Base-by-base conservation (phyloP, 2,113 vertebrate genomes). In the Clupea harengus region DNA sequence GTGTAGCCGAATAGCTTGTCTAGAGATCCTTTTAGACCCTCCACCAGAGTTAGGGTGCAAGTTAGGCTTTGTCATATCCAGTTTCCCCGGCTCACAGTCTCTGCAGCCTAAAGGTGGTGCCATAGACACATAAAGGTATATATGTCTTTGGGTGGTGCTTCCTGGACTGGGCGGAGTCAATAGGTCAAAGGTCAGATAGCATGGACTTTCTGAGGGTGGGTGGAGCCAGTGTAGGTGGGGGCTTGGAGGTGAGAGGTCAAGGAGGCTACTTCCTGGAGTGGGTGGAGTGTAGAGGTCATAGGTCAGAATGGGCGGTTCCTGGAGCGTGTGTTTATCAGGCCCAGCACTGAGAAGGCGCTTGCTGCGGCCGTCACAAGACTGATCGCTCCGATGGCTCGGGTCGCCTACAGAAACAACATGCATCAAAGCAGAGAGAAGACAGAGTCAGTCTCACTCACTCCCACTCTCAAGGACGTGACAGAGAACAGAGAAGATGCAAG, bases 301-400 rank as follows among this genome's bases (percentile, higher is more conserved):
- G 25, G 0, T 95, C 91, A 98, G 92, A 94, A 96, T 82, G 95
- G 94, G 88, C 95, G 94, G 90, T 95, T 94, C 89, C 95, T 95
- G 91, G 95, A 95, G 86, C 94, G 93, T 60, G 95, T 95, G 91
- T 95, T 93, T 91, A 97, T 94, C 85, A 97, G 91, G 88, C 96
- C 95, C 89, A 98, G 92, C 90, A 97, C 91, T 44, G 97, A 96
- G 91, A 97, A 94, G 85, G 93, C 95, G 89, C 96, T 94, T 0
- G 96, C 95, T 2, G 94, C 95, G 39, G 93, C 96, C 0, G 96
- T 96, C 90, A 96, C 93, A 91, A 97, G 87, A 88, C 95, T 95
- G 88, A 97, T 95, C 88, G 96, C 94, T 49, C 95, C 90, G 20
- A 97, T 95, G 17, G 96, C 97, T 91, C 94, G 89, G 6, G 92